Base-by-base conservation (phyloP, 2,888 invertebrate species). In the Rhyacophila evoluta region DNA sequence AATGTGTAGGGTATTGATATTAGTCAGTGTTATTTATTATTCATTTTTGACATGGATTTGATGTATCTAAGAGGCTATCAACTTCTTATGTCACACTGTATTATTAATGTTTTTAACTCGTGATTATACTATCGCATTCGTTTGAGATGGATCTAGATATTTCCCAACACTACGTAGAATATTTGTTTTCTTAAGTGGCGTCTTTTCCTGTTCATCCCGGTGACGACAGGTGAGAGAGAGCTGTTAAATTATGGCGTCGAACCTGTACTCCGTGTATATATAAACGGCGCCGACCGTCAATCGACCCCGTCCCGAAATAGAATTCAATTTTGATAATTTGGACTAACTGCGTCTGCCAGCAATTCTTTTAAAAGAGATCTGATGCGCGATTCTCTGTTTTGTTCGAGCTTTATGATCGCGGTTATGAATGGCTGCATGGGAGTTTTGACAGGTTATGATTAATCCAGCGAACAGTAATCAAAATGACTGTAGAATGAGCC, bases 231-330 rank as follows among this genome's bases (percentile, higher is more conserved):
- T 55, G 55, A 55, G 55, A 1, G 55, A 25, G 55, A 55, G 25
- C 55, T 55, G 55, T 2, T 55, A 19, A 55, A 25, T 19, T 55
- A 19, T 19, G 19, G 25, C 55, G 25, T 55, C 55, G 10, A 55
- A 55, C 55, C 55, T 55, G 25, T 55, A 55, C 55, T 55, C 55
- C 19, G 55, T 55, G 6, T 55, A 55, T 55, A 55, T 55, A 55
- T 55, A 55, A 55, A 15, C 55, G 55, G 25, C 55, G 55, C 55
- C 55, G 55, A 55, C 55, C 55, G 55, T 19, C 55, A 55, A 55
- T 55, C 55, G 55, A 55, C 55, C 55, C 55, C 55, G 55, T 55
- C 55, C 55, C 19, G 25, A 55, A 55, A 55, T 55, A 55, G 55
- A 55, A 55, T 55, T 25, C 55, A 19, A n/a, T 55, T 55, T 55